Evolutionary conservation across 2,113 vertebrate species (phyloP).

Genomic region (Gila orcuttii): DNA sequence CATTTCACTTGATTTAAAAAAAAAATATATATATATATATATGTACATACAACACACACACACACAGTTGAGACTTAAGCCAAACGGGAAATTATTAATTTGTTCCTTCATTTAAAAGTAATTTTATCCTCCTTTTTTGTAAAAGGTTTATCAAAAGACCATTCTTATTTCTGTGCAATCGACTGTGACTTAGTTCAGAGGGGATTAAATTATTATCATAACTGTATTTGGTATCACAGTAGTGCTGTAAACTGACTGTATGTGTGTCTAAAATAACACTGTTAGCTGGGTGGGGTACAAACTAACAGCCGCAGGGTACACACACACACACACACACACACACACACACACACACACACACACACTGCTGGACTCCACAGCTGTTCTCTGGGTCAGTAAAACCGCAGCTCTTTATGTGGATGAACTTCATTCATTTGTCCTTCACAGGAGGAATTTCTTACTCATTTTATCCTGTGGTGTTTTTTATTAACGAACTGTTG

Average conservation of each 20-base stretch:
- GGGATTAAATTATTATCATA: not conserved
- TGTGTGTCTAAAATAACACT: not conserved
- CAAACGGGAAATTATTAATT: too few species aligned
- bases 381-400: constrained; percentile 16
- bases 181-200: not conserved
- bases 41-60: too few species aligned
- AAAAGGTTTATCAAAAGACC: not conserved
- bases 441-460: not conserved
- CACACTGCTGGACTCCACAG: not conserved
- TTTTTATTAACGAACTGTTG: not conserved
- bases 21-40: too few species aligned
- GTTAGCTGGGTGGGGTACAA: constrained; percentile 21
- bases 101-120: too few species aligned
- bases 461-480: not conserved
- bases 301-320: not conserved
- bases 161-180: not conserved
- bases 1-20: too few species aligned
- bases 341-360: not conserved
- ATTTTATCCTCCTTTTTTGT: too few species aligned
- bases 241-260: not conserved
- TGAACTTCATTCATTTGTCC: not conserved
- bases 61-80: too few species aligned
- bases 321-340: not conserved
- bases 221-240: not conserved
- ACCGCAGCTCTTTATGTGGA: not conserved